Conservation (phyloP, 92 coral and sea anemone genomes). For the Phenganax stokvisi region DNA sequence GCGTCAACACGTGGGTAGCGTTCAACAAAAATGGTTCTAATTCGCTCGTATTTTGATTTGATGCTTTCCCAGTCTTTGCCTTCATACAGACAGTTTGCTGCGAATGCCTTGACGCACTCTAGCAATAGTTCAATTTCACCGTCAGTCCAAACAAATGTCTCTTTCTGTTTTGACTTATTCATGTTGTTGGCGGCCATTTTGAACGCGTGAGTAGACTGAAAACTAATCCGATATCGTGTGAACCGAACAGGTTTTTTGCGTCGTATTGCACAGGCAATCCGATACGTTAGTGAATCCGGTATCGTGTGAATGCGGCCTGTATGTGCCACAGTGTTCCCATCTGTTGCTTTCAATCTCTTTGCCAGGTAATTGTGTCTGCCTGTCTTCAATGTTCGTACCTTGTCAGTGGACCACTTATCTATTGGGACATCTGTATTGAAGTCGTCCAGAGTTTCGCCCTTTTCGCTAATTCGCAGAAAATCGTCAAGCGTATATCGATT, state of each 20-base stretch:
- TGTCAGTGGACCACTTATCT: slow-evolving; percentile 4
- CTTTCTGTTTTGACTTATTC: neutral
- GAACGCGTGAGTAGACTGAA: neutral
- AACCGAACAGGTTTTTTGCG: too few relatives aligned
- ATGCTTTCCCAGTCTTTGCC: slow-evolving; percentile 11
- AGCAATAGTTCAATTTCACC: neutral
- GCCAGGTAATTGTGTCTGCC: neutral
- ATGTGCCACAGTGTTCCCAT: neutral
- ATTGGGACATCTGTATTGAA: neutral
- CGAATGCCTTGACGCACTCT: neutral
- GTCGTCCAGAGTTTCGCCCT: neutral
- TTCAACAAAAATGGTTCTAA: neutral
- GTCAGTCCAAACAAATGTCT: slow-evolving; percentile 7
- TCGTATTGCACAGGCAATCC: too few relatives aligned
- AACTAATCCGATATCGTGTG: too few relatives aligned
- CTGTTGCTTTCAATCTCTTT: neutral
- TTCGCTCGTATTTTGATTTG: slow-evolving; percentile 3
- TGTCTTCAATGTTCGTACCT: slow-evolving; percentile 2
- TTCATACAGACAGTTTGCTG: neutral
- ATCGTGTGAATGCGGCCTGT: too few relatives aligned
- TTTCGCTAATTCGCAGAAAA: neutral
- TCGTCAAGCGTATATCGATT: slow-evolving; percentile 9
- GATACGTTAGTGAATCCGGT: too few relatives aligned
- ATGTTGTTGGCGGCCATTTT: neutral
- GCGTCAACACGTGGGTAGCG: neutral